Percentiles rank a stretch among this genome's conserved stretches.
phyloP scores from a whole-genome alignment of 1,140 invertebrate genomes.

The Meloidogyne chitwoodi region DNA sequence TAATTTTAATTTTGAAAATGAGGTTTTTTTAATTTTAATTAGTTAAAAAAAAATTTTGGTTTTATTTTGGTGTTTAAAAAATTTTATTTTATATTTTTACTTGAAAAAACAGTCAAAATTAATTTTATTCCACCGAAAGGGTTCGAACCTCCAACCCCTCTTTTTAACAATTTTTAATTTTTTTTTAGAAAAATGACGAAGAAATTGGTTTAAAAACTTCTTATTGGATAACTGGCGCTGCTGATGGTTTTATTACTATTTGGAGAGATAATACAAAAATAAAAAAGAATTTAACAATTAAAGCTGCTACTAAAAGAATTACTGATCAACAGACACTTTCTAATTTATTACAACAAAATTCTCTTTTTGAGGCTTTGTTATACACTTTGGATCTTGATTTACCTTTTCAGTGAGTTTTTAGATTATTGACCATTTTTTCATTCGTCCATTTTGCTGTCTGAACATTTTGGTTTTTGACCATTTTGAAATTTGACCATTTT shows the following conservation, averaged over 20 bases:
- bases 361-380: conserved; percentile 47
- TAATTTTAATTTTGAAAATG: conserved; percentile 22
- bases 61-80: too few relatives aligned
- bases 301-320: conserved; percentile 40
- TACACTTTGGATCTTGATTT: conserved; percentile 47
- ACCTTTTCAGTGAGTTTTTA: conserved; percentile 48
- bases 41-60: background rate
- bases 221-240: conserved; percentile 47
- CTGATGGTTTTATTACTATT: conserved; percentile 48
- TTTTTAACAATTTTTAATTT: background rate
- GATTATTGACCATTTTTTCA: too few relatives aligned
- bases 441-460: too few relatives aligned
- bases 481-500: background rate
- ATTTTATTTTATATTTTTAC: background rate
- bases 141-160: background rate
- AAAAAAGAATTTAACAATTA: conserved; percentile 27
- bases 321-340: conserved; percentile 48
- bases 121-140: background rate
- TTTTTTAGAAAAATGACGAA: background rate
- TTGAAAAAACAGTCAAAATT: background rate
- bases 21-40: background rate
- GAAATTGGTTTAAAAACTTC: conserved; percentile 17
- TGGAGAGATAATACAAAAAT: conserved; percentile 56
- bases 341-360: conserved; percentile 52
- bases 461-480: too few relatives aligned